Conservation (phyloP, 30 jellyfish, hydroid and myxozoan species). For the Haliclystus octoradiatus region DNA sequence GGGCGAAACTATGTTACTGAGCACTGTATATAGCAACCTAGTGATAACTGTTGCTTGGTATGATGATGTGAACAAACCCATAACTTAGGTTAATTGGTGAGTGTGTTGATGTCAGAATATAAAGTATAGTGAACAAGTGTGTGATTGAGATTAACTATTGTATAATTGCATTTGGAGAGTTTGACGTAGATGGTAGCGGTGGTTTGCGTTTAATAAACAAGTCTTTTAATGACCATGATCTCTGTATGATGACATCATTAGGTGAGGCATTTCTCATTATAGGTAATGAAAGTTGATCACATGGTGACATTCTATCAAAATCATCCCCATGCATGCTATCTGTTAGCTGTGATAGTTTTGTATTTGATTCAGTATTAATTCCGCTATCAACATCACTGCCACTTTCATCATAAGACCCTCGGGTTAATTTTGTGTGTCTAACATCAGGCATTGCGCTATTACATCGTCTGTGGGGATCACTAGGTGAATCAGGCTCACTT, state of each 20-base stretch:
- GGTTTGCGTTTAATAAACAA: slow-evolving; percentile 26
- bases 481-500: not conserved
- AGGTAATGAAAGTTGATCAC: not conserved
- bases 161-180: no score
- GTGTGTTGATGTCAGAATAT: no score
- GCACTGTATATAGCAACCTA: no score
- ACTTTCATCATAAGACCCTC: not conserved
- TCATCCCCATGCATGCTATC: no score
- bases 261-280: not conserved
- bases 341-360: no score
- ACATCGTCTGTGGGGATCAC: not conserved
- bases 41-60: no score
- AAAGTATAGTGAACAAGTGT: no score
- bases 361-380: not conserved
- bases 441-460: not conserved
- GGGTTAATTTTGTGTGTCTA: not conserved
- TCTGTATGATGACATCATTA: slow-evolving; percentile 28
- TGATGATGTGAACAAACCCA: no score
- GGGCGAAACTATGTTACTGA: no score
- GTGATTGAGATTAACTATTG: no score
- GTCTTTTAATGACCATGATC: slow-evolving; percentile 38
- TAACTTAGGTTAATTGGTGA: no score
- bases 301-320: not conserved
- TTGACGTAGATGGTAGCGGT: no score
- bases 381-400: not conserved